A percentile compares a stretch with the other conserved stretches of the same genome.
Conservation (phyloP, 2,797 vertebrate species). For the Hipposideros larvatus region DNA sequence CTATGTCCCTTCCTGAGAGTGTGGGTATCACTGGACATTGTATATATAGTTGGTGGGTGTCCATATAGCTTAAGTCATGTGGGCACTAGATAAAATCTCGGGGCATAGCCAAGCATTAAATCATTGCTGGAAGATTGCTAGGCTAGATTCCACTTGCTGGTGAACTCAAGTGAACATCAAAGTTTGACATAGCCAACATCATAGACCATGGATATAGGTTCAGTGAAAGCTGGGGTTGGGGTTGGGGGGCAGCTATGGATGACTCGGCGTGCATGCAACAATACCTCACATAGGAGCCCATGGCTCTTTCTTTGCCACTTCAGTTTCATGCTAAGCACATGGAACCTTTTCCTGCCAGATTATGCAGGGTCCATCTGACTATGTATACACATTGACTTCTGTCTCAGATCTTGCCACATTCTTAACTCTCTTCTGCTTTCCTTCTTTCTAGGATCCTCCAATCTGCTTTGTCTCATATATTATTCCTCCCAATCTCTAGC, state of each 20-base stretch:
- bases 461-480: not conserved
- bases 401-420: not conserved
- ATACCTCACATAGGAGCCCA: not conserved
- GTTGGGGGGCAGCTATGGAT: not conserved
- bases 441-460: conserved; percentile 1
- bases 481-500: not conserved
- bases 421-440: not conserved
- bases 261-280: not conserved
- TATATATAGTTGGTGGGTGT: not conserved
- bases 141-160: not conserved
- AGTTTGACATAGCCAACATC: not conserved
- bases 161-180: not conserved
- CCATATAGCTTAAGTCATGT: not conserved
- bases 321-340: not conserved
- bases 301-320: not conserved
- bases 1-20: not conserved
- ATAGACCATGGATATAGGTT: not conserved
- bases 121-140: not conserved
- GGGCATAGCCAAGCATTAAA: not conserved
- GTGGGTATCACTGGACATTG: not conserved
- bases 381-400: not conserved
- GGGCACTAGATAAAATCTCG: not conserved
- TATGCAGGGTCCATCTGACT: not conserved
- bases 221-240: not conserved
- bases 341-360: not conserved